Evolutionary conservation across 2,797 vertebrate species (phyloP).

Genomic region (Crypturellus tataupa): DNA sequence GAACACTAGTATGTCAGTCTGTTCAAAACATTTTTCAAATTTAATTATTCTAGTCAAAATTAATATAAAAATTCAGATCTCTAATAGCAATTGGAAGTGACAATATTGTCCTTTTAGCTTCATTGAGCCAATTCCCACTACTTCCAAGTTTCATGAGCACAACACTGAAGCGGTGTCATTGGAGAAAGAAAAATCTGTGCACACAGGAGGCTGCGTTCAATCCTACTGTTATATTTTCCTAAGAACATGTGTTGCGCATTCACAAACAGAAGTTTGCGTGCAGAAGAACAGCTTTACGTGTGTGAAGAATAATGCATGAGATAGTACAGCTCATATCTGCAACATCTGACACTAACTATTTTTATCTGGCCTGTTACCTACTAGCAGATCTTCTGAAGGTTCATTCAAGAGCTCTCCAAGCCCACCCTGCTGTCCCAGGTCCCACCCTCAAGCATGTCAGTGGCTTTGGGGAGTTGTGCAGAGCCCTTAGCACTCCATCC

Average conservation of each 20-base stretch:
- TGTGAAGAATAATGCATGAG: background rate
- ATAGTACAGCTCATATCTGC: background rate
- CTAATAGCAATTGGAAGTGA: background rate
- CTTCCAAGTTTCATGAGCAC: background rate
- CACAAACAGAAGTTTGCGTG: background rate
- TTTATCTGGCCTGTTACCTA: background rate
- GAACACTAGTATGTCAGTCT: background rate
- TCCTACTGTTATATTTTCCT: background rate
- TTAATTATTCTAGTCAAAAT: background rate
- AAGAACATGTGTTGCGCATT: accelerated
- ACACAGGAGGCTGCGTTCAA: background rate
- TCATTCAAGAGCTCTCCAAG: background rate
- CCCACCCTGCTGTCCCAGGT: background rate
- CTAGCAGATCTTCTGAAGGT: accelerated
- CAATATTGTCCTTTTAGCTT: background rate
- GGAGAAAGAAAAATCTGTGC: background rate
- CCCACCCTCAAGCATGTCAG: background rate
- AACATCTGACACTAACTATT: background rate
- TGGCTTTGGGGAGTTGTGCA: background rate
- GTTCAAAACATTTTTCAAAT: background rate
- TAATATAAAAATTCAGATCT: background rate
- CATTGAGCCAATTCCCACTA: background rate
- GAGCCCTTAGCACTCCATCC: background rate
- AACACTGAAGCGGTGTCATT: background rate
- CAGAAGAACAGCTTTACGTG: background rate